phyloP scores from a whole-genome alignment of 2,888 invertebrate genomes.

The Ochlodes sylvanus region DNA sequence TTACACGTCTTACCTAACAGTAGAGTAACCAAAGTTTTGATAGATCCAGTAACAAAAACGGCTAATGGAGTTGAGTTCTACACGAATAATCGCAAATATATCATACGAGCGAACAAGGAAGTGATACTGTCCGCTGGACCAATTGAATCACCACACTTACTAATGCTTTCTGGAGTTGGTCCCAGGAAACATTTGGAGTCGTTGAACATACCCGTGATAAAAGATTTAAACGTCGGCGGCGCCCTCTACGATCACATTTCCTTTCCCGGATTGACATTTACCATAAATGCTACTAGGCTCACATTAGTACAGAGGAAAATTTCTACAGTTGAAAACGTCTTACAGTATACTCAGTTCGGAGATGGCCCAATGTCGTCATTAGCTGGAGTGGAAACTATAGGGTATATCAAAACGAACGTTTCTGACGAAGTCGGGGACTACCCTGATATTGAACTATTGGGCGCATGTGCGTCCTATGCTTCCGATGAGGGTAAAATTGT shows the following conservation, averaged over 20 bases:
- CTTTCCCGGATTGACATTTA: constrained; percentile 84
- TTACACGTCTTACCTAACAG: constrained; percentile 83
- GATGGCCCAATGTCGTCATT: constrained; percentile 82
- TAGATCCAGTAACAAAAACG: constrained; percentile 81
- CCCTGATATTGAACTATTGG: constrained; percentile 88
- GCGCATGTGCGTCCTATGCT: constrained; percentile 83
- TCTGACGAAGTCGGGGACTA: constrained; percentile 80
- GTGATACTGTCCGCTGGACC: constrained; percentile 89
- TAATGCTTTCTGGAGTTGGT: constrained; percentile 88
- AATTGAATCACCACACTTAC: constrained; percentile 91
- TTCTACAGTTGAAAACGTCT: constrained; percentile 59
- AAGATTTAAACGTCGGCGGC: constrained; percentile 87
- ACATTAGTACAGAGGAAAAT: constrained; percentile 61
- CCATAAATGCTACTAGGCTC: constrained; percentile 72
- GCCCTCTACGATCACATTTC: constrained; percentile 88
- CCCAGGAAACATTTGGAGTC: constrained; percentile 85
- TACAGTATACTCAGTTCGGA: constrained; percentile 70
- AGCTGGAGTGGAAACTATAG: constrained; percentile 85
- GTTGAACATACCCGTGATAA: constrained; percentile 84
- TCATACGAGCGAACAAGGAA: constrained; percentile 78
- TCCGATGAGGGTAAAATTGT: constrained; percentile 81
- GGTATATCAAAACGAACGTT: constrained; percentile 85
- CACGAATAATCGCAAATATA: constrained; percentile 73
- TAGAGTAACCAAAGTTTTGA: constrained; percentile 84
- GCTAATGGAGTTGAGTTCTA: constrained; percentile 69